A percentile compares a stretch with the other conserved stretches of the same genome.
phyloP scores from a whole-genome alignment of 2,113 vertebrate genomes.

The Ctenomys sociabilis region DNA sequence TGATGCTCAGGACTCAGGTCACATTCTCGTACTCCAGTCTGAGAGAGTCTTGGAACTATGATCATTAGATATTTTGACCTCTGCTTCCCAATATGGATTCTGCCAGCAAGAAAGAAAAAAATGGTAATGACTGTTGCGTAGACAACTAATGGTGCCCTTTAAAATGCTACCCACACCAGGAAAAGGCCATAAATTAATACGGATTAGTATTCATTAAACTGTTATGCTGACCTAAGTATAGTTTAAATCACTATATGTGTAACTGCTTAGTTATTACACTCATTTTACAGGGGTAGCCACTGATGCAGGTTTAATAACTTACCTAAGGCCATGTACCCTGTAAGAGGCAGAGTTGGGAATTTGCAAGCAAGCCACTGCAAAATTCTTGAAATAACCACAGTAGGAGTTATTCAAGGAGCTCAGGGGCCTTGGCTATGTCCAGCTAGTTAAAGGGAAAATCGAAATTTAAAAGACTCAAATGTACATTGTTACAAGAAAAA shows the following conservation, averaged over 20 bases:
- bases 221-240: background rate
- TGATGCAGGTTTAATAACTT: constrained; percentile 9
- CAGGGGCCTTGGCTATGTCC: background rate
- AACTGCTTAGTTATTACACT: background rate
- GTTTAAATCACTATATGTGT: constrained; percentile 7
- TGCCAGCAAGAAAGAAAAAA: background rate
- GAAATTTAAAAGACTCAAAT: background rate
- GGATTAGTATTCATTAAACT: background rate
- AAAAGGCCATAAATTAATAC: background rate
- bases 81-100: background rate
- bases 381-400: background rate
- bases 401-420: background rate
- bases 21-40: background rate
- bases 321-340: background rate
- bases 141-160: background rate
- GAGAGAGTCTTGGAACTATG: background rate
- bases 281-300: background rate
- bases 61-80: background rate
- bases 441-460: constrained; percentile 15
- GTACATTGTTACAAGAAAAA: background rate
- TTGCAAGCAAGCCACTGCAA: background rate
- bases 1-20: background rate
- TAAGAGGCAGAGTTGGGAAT: background rate
- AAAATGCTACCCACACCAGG: background rate
- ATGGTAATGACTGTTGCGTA: background rate